These are phyloP conservation scores for Meteorus sp. DNA, from an alignment of 1,140 invertebrate species.

Conservation along the genomic window DNA sequence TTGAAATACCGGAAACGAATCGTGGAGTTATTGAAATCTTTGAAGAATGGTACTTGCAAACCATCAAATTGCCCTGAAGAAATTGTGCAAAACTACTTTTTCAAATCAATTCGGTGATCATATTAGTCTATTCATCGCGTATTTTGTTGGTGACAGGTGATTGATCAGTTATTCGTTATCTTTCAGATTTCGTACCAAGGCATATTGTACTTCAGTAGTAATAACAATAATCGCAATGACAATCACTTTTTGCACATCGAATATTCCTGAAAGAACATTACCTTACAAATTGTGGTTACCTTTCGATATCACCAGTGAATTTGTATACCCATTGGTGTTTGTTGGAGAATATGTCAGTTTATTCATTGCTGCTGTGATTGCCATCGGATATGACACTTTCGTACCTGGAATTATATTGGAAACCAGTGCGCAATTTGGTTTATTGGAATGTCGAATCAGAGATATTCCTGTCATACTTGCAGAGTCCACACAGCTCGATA, in stretches of 20 bases:
- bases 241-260: not conserved
- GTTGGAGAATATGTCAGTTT: not conserved
- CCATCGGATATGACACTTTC: constrained; percentile 7
- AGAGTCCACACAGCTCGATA: no score
- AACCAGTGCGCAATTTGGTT: constrained; percentile 2
- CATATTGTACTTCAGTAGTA: not conserved
- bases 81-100: not conserved
- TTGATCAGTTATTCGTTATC: not conserved
- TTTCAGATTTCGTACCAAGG: not conserved
- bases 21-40: not conserved
- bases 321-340: not conserved
- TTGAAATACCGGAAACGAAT: not conserved
- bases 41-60: not conserved
- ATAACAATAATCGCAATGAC: not conserved
- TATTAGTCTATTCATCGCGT: not conserved
- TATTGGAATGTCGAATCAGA: constrained; percentile 2
- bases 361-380: not conserved
- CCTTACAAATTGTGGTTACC: constrained; percentile 6
- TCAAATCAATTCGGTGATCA: not conserved
- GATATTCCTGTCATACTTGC: no score
- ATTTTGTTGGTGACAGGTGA: not conserved
- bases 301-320: not conserved
- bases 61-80: not conserved
- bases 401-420: constrained; percentile 6
- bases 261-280: not conserved